Base-by-base conservation (phyloP, 2,797 vertebrate genomes). In the Muscicapa striata region DNA sequence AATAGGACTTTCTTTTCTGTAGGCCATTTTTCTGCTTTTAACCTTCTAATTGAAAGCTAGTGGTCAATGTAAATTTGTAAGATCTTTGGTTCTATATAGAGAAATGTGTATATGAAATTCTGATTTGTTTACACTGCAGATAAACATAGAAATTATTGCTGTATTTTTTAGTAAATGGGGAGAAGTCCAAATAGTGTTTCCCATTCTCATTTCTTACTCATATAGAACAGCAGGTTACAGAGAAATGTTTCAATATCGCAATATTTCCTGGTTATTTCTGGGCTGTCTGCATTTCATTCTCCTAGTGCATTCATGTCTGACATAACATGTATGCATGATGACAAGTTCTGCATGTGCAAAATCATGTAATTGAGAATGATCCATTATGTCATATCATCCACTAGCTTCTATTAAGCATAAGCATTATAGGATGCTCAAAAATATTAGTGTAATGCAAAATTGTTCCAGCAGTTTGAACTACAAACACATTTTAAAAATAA, bases 131-230 rank as follows among this genome's bases (percentile, higher is more conserved):
- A 92, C 95, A 75, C 82, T 96, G 82, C 97, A 97, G 64, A 94
- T 95, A 94, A 96, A 97, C 74, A 88, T 52, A 96, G 90, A 96
- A 95, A 92, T 85, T 91, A 86, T 63, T 94, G 87, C 88, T 96
- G 24, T 70, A 46, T 85, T 88, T 81, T 94, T 79, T 94, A 97
- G 96, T 95, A 97, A 97, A 95, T 87, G 95, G 81, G 90, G 92
- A 96, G 93, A 97, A 96, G 94, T 95, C 95, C 93, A 85, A 81
- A 84, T 93, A 95, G 95, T 87, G 58, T 97, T 96, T 96, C 92
- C 94, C 97, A 97, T 98, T 98, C 98, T 98, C 98, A 97, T 98
- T 98, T 98, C 98, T 98, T 98, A 98, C 96, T 97, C 98, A 97
- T 98, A 97, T 98, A 97, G 97, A 98, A 98, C 98, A 98, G 98